Percentiles rank a stretch among this genome's conserved stretches.
Conservation (phyloP, 2,113 vertebrate genomes). For the Pluvianellus socialis region DNA sequence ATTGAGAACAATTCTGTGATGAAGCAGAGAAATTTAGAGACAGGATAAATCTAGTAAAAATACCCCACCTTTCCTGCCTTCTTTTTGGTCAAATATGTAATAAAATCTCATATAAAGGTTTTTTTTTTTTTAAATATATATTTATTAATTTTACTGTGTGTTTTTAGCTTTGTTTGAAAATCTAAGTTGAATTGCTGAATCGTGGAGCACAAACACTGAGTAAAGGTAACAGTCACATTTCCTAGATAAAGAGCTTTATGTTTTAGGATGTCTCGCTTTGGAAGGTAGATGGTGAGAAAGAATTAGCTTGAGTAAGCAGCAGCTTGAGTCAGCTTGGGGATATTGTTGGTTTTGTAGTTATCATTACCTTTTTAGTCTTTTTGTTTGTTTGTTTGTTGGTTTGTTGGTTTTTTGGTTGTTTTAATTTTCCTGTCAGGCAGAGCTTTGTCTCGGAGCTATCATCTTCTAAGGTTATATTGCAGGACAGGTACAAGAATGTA, state of each 20-base stretch:
- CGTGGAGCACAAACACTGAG: background rate
- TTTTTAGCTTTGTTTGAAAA: background rate
- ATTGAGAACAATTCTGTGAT: background rate
- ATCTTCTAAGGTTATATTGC: background rate
- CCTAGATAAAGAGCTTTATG: background rate
- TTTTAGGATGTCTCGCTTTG: background rate
- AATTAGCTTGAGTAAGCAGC: background rate
- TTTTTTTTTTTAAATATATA: background rate
- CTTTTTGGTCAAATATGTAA: background rate
- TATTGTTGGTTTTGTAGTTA: background rate
- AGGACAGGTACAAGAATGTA: background rate
- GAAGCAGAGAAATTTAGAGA: background rate
- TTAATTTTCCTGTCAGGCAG: background rate
- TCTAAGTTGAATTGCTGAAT: background rate
- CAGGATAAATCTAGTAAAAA: background rate
- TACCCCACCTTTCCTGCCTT: background rate
- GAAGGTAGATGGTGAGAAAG: background rate
- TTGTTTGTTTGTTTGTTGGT: background rate
- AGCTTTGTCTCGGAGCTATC: background rate
- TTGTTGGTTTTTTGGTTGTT: too few relatives aligned
- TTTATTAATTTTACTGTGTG: background rate
- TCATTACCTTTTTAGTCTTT: background rate
- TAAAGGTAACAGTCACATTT: background rate
- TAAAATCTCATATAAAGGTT: background rate
- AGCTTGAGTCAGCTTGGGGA: background rate